Percentiles rank a stretch among this genome's conserved stretches.
Conservation (phyloP, 1,140 invertebrate genomes). For the Pygmarrhopalites habei region DNA sequence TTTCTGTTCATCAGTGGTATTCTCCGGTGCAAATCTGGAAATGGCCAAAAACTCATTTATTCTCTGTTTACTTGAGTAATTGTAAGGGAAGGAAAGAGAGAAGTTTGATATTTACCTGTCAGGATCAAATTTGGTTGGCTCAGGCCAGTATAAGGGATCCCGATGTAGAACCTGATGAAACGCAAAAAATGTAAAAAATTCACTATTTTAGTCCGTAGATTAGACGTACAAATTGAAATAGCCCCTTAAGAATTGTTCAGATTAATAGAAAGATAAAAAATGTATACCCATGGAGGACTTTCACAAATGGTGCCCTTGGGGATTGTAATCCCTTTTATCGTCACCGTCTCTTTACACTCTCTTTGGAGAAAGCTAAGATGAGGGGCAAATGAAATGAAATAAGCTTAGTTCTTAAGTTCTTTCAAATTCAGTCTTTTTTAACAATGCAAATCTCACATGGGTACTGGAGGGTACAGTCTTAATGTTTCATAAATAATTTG, state of each 20-base stretch:
- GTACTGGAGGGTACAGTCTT: conserved; percentile 39
- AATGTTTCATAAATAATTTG: conserved; percentile 40
- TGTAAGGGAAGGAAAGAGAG: too few relatives aligned
- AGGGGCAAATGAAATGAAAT: too few relatives aligned
- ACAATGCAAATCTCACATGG: conserved; percentile 33
- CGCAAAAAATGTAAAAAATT: too few relatives aligned
- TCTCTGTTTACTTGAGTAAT: not conserved
- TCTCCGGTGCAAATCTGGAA: conserved; percentile 36
- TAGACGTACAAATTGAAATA: too few relatives aligned
- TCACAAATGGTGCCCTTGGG: conserved; percentile 40
- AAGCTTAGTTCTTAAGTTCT: too few relatives aligned
- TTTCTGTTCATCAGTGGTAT: conserved; percentile 34
- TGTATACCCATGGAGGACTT: conserved; percentile 42
- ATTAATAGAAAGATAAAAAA: not conserved
- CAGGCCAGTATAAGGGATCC: conserved; percentile 44
- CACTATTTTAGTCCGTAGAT: too few relatives aligned
- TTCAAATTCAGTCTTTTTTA: too few relatives aligned
- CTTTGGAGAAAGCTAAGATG: conserved; percentile 37
- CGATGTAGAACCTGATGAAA: conserved; percentile 41
- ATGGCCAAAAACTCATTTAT: not conserved
- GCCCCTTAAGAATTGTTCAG: too few relatives aligned
- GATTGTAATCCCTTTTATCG: conserved; percentile 42
- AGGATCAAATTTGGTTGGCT: conserved; percentile 46
- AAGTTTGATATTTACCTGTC: conserved; percentile 35
- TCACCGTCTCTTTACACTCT: conserved; percentile 39